Conservation (phyloP, 2,888 invertebrate genomes). For the Ornithoptera alexandrae region DNA sequence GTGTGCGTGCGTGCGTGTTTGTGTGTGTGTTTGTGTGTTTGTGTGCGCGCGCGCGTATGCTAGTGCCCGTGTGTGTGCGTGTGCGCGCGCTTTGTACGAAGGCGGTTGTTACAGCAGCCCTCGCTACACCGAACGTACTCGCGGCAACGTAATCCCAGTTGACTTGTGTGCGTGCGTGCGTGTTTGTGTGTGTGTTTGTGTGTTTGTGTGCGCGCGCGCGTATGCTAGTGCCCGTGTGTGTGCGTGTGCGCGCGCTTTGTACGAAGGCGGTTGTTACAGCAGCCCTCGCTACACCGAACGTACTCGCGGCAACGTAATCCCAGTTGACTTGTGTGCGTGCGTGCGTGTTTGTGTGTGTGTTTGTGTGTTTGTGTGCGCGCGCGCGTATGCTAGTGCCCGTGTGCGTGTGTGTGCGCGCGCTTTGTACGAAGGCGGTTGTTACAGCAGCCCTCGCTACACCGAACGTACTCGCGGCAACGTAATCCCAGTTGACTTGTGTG, state of each 20-base stretch:
- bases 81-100: neutral
- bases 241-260: neutral
- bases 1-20: conserved; percentile 28
- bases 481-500: conserved; percentile 18
- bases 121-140: neutral
- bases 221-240: conserved; percentile 32
- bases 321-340: conserved; percentile 22
- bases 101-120: neutral
- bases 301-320: conserved; percentile 21
- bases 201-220: no score
- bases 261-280: no score
- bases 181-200: conserved; percentile 4
- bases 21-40: no score
- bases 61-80: conserved; percentile 30
- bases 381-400: no score
- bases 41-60: no score
- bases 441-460: neutral
- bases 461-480: conserved; percentile 11
- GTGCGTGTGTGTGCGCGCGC: conserved; percentile 22
- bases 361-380: no score
- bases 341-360: conserved; percentile 20
- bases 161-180: conserved; percentile 24
- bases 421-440: no score
- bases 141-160: conserved; percentile 26
- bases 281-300: neutral